phyloP scores from a whole-genome alignment of 2,113 vertebrate species.

The Aegypius monachus region DNA sequence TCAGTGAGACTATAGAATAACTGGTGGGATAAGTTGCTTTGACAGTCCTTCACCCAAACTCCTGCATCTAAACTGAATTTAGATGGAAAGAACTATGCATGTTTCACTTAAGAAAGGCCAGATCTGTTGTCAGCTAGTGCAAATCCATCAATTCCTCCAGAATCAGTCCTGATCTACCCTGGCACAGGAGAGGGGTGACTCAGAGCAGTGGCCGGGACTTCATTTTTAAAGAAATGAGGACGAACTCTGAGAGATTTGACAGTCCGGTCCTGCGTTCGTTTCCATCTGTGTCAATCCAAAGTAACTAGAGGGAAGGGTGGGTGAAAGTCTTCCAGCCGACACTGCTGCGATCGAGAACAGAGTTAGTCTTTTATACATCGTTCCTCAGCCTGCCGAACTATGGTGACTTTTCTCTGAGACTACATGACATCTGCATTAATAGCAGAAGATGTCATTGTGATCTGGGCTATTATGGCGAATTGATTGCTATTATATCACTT shows the following conservation, averaged over 20 bases:
- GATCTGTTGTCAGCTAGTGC: not conserved
- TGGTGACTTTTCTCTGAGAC: not conserved
- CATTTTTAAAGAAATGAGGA: not conserved
- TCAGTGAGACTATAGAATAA: conserved; percentile 33
- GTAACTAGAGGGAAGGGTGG: not conserved
- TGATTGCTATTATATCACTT: not conserved
- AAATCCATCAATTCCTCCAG: not conserved
- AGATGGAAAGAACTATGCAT: not conserved
- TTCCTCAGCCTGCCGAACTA: not conserved
- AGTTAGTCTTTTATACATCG: not conserved
- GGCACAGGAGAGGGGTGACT: not conserved
- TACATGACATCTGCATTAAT: not conserved
- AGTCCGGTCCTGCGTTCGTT: not conserved
- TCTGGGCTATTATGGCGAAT: not conserved
- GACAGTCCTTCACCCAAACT: not conserved
- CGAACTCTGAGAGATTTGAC: not conserved
- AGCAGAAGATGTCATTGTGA: not conserved
- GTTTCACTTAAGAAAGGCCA: not conserved
- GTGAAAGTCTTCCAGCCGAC: not conserved
- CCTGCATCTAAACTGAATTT: not conserved
- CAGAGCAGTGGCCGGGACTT: not conserved
- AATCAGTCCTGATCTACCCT: not conserved
- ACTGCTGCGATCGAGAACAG: not conserved
- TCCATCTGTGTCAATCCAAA: not conserved
- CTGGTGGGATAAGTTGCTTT: not conserved